These are phyloP conservation scores for Salvelinus sp. DNA, from an alignment of 2,113 vertebrate species.

Conservation along the genomic window DNA sequence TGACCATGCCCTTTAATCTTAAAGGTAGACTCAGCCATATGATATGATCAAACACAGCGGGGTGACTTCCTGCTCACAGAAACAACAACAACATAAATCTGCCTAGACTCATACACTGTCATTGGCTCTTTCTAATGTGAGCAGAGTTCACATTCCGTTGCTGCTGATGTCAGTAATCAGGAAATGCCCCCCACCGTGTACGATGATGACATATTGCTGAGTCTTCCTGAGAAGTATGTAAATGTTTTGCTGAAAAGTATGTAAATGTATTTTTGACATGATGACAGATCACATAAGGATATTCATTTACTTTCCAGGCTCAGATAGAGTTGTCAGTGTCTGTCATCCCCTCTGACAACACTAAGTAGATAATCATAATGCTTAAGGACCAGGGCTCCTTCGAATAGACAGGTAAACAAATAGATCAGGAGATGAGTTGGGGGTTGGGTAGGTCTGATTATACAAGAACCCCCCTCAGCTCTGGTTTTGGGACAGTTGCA, in stretches of 20 bases:
- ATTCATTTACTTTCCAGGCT: constrained; percentile 6
- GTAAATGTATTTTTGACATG: constrained; percentile 53
- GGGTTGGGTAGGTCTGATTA: constrained; percentile 43
- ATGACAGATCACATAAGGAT: constrained; percentile 31
- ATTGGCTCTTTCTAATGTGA: too few relatives aligned
- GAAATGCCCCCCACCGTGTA: too few relatives aligned
- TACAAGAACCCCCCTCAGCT: constrained; percentile 7
- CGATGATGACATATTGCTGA: too few relatives aligned
- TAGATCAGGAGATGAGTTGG: constrained; percentile 19
- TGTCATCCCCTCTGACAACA: constrained; percentile 9
- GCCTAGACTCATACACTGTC: too few relatives aligned
- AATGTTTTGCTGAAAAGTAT: constrained; percentile 33
- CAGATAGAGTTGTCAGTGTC: constrained; percentile 38
- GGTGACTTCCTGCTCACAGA: too few relatives aligned
- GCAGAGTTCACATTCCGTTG: too few relatives aligned
- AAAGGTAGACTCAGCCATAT: too few relatives aligned
- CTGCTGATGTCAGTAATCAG: too few relatives aligned
- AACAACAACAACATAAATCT: too few relatives aligned
- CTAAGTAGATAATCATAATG: neutral
- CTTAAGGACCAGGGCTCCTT: neutral
- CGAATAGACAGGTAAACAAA: neutral
- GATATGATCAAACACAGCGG: too few relatives aligned
- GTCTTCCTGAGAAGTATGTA: neutral
- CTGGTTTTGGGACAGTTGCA: constrained; percentile 45
- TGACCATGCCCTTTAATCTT: constrained; percentile 48